Conservation (phyloP, 2,888 invertebrate genomes). For the Chrysotoxum bicinctum region DNA sequence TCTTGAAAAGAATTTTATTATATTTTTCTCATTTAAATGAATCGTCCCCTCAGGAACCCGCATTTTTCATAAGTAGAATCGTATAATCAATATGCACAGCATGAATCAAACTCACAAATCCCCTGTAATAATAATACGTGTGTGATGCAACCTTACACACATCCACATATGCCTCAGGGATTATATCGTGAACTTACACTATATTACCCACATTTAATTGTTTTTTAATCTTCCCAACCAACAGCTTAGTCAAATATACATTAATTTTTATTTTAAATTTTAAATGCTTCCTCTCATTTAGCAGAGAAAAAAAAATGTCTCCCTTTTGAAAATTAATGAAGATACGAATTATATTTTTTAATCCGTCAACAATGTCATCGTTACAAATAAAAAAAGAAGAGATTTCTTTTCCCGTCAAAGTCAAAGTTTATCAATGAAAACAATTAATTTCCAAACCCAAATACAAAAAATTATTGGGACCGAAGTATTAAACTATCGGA, state of each 20-base stretch:
- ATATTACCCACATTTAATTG: conserved; percentile 65
- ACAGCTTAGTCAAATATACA: conserved; percentile 32
- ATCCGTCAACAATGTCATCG: conserved; percentile 54
- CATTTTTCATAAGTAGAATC: not conserved
- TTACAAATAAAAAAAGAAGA: conserved; percentile 28
- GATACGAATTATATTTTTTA: conserved; percentile 9
- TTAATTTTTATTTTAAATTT: conserved; percentile 5
- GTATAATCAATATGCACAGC: conserved; percentile 22
- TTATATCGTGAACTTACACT: conserved; percentile 57
- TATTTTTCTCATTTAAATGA: not conserved
- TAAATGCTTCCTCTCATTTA: conserved; percentile 16
- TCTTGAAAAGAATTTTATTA: not conserved
- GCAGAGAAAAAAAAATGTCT: not conserved
- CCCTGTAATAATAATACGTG: conserved; percentile 2
- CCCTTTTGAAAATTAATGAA: conserved; percentile 2
- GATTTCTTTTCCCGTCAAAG: conserved; percentile 47
- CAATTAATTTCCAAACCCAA: conserved; percentile 28
- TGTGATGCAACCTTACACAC: not conserved
- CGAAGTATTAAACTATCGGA: not conserved
- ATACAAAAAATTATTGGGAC: not conserved
- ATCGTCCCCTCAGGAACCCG: conserved; percentile 22
- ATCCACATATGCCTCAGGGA: conserved; percentile 36
- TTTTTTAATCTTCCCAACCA: conserved; percentile 59
- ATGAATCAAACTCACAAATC: conserved; percentile 22
- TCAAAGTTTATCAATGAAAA: conserved; percentile 67